Evolutionary conservation across 1,140 invertebrate species (phyloP), one percentile per base, ranked within the genome.

Genomic region (Macrotrachela quadricornifera): DNA sequence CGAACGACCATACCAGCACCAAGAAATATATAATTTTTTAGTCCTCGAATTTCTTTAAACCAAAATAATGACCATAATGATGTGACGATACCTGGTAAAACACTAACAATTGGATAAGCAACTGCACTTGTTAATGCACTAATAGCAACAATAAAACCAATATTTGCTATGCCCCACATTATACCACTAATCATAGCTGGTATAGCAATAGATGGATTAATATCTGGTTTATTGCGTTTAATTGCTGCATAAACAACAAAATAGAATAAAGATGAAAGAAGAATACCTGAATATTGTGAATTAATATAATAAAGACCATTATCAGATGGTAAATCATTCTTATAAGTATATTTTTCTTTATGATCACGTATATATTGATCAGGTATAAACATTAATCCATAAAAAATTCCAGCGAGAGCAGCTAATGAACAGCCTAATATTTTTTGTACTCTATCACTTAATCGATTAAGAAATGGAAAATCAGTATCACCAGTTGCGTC

Each of bases 221-320:
- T 57, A 45, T 11, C 38, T 16, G 67, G 68, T 38, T 64, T 63
- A 55, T 71, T 70, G 49, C 60, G 60, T 57, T 61, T 68, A 18
- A 62, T 53, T 10, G 58, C 55, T 30, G 60, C 59, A 55, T 73
- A 73, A 16, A 70, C 58, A 13, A 69, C 49, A 55, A 73, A 68
- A 56, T 69, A 68, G 1, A 62, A 46, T 6, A 64, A 64, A 46
- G 69, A 70, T 14, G 68, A 61, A 6, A 61, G 12, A 41, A 65
- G 68, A 39, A 73, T 73, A 14, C 72, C 72, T 56, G 61, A 61
- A 55, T 65, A 73, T 54, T 71, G 69, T 11, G 69, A 62, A 62
- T 73, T 73, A 11, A 70, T 69, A 57, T 72, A 73, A 51, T 71
- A 67, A 21, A 73, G 56, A 54, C 58, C 71, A 66, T 59, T 55